A percentile compares a stretch with the other conserved stretches of the same genome.
Conservation (phyloP, 2,797 vertebrate species). For the Dallia pectoralis region DNA sequence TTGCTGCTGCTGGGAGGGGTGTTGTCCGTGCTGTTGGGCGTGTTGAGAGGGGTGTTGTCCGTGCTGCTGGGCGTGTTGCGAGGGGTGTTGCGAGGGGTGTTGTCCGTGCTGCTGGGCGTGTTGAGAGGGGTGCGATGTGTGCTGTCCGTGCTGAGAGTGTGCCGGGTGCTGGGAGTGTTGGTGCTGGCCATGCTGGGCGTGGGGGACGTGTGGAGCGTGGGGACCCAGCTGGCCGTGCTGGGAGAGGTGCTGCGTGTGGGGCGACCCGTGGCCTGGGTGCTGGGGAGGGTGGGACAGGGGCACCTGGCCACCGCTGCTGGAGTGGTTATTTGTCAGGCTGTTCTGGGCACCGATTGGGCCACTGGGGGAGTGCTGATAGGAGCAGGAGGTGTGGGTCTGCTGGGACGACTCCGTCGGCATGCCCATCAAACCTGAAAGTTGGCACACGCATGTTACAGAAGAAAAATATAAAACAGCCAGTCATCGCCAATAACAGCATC, state of each 20-base stretch:
- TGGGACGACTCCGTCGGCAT: constrained; percentile 86
- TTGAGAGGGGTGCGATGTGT: constrained; percentile 75
- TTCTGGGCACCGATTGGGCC: constrained; percentile 86
- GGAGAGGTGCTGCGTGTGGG: constrained; percentile 78
- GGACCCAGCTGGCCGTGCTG: constrained; percentile 55
- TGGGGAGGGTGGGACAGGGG: constrained; percentile 84
- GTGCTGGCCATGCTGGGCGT: constrained; percentile 61
- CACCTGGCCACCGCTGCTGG: constrained; percentile 81
- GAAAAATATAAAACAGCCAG: not conserved
- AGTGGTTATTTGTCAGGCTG: constrained; percentile 82
- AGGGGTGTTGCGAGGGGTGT: constrained; percentile 73
- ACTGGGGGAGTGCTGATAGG: constrained; percentile 90
- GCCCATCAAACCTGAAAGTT: constrained; percentile 82
- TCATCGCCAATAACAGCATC: constrained; percentile 16
- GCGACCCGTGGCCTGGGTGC: constrained; percentile 73
- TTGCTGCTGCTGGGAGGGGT: constrained; percentile 79
- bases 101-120: constrained; percentile 74
- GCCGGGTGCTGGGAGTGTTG: constrained; percentile 68
- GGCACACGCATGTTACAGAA: constrained; percentile 10
- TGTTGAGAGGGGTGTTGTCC: constrained; percentile 73
- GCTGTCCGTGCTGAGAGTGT: constrained; percentile 50
- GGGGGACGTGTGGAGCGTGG: constrained; percentile 63
- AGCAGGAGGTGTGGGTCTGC: constrained; percentile 89
- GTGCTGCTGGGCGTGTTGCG: constrained; percentile 76
- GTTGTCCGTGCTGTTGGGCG: constrained; percentile 78